Evolutionary conservation across 2,113 vertebrate genomes (phyloP), one percentile per base, ranked within the genome.

Genomic region (Callocephalon fimbriatum): DNA sequence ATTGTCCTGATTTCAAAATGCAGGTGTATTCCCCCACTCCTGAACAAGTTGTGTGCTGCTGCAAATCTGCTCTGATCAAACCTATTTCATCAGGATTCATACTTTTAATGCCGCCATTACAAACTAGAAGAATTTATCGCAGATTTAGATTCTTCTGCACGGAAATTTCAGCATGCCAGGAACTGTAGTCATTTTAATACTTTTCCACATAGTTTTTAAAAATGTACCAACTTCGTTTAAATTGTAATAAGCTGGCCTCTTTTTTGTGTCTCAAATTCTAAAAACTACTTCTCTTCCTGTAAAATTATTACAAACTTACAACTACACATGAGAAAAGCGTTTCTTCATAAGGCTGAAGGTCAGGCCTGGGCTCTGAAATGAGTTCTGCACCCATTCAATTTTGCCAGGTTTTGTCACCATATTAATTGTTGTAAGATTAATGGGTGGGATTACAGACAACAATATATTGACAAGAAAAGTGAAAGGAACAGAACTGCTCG

Each of bases 201-300:
- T n/a, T 59, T 71, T 38, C 18, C 26, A 40, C 0, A 0, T 10
- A 0, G 7, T 26, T 83, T 68, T 56, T 4, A 3, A 2, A 56
- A 35, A 27, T 1, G 16, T 61, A 54, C 7, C 6, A 31, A 22
- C 8, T 56, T 62, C 3, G 27, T 31, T 86, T 27, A 63, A 88
- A 27, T n/a, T 14, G 23, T 12, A 45, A 45, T 3, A 5, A 58
- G 18, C 27, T 3, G 25, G 3, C 13, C 48, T 53, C 35, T 35
- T 13, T 77, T 50, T 56, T 19, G 19, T 1, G 3, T 12, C 12
- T 72, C 32, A 38, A 37, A 53, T 44, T 62, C 58, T 12, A 62
- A 72, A 38, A 58, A 5, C 0, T 2, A 13, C 14, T 59, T 66
- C 2, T 91, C 26, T 59, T 31, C 16, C 13, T 59, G 50, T 31